Conservation (phyloP, 2,113 vertebrate species). For the Hucho hucho region DNA sequence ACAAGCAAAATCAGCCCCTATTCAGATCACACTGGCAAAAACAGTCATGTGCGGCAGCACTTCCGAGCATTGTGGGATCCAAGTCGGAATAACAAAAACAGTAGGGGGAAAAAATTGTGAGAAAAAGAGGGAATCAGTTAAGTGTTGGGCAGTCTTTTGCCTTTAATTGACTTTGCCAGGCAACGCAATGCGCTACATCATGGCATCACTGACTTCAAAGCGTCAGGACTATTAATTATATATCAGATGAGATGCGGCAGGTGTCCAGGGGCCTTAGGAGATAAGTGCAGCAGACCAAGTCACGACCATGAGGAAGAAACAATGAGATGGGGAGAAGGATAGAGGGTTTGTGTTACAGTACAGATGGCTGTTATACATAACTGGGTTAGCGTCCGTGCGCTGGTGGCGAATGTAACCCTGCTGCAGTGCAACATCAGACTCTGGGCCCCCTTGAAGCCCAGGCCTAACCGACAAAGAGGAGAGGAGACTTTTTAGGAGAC, state of each 20-base stretch:
- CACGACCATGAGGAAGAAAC: not conserved
- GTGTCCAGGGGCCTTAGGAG: not conserved
- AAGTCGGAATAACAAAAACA: not conserved
- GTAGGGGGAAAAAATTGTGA: not conserved
- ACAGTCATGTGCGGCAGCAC: not conserved
- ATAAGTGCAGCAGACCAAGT: not conserved
- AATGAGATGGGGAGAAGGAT: not conserved
- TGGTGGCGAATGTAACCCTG: not conserved
- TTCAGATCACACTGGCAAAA: not conserved
- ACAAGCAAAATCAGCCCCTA: not conserved
- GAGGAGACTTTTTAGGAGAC: not conserved
- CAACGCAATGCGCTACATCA: not conserved
- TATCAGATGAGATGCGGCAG: not conserved
- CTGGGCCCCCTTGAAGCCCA: not conserved
- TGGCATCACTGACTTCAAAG: not conserved
- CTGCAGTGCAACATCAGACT: not conserved
- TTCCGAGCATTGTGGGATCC: too few species aligned
- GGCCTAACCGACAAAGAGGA: not conserved
- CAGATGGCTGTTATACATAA: not conserved
- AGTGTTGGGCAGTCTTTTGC: not conserved
- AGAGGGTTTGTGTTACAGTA: not conserved
- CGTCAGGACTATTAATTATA: not conserved
- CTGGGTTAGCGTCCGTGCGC: not conserved
- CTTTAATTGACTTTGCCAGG: not conserved
- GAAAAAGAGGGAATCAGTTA: not conserved